Conservation (phyloP, 2,888 invertebrate species). For the Mimachlamys varia region DNA sequence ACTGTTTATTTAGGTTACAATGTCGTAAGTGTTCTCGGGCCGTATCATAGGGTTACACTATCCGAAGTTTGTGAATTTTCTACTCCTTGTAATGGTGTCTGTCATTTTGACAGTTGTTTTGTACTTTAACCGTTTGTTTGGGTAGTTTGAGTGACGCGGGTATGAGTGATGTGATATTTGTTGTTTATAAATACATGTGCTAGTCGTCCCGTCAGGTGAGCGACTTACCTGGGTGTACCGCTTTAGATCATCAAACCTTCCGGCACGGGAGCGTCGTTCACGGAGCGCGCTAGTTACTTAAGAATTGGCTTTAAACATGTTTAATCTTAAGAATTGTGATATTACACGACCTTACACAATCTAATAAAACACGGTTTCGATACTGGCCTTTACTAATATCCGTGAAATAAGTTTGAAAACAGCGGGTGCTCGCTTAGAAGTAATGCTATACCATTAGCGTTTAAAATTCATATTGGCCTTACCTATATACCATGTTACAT, state of each 20-base stretch:
- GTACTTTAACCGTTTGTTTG: too few species aligned
- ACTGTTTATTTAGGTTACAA: not conserved
- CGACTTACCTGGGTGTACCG: not conserved
- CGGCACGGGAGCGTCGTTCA: constrained; percentile 8
- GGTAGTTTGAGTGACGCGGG: not conserved
- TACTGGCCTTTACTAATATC: not conserved
- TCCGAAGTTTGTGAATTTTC: not conserved
- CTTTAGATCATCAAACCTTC: not conserved
- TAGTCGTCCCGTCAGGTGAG: not conserved
- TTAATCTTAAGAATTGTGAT: not conserved
- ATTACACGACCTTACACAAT: not conserved
- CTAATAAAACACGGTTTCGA: not conserved
- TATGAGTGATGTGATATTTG: not conserved
- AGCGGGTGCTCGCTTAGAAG: not conserved
- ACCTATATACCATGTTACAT: not conserved
- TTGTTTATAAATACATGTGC: not conserved
- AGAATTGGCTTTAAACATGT: not conserved
- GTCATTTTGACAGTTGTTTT: not conserved
- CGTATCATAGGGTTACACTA: not conserved
- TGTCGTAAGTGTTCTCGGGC: not conserved
- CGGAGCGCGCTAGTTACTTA: not conserved
- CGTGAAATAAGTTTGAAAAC: not conserved
- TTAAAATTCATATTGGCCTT: not conserved
- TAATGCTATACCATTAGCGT: not conserved
- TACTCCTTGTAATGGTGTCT: not conserved